Evolutionary conservation across 1,140 invertebrate species (phyloP).

Genomic region (Achroia grisella): DNA sequence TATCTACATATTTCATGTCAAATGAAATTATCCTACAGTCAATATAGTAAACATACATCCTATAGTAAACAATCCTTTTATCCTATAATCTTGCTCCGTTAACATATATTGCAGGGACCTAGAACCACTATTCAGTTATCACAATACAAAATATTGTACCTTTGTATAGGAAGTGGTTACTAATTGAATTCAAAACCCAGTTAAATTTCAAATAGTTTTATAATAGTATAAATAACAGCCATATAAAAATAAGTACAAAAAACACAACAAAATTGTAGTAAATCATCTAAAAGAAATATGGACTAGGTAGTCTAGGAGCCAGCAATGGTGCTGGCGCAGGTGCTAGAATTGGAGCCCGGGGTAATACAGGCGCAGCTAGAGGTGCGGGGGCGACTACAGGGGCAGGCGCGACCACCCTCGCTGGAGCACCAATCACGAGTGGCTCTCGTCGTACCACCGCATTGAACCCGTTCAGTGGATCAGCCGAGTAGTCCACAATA

Average conservation of each 20-base stretch:
- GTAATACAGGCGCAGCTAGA: conserved; percentile 13
- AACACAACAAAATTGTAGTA: conserved; percentile 68
- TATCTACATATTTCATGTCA: too few relatives aligned
- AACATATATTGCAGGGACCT: too few relatives aligned
- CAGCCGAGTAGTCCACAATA: conserved; percentile 75
- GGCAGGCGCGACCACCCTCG: conserved; percentile 39
- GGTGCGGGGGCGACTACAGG: conserved; percentile 26
- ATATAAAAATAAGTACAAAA: conserved; percentile 51
- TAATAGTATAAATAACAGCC: conserved; percentile 65
- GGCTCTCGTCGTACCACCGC: conserved; percentile 73
- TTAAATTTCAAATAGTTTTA: conserved; percentile 36
- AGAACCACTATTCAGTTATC: too few relatives aligned
- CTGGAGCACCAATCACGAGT: conserved; percentile 40
- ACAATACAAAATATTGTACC: too few relatives aligned
- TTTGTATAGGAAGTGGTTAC: too few relatives aligned
- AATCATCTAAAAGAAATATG: conserved; percentile 61
- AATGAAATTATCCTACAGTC: too few relatives aligned
- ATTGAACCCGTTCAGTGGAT: conserved; percentile 78
- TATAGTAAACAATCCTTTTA: too few relatives aligned
- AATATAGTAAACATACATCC: too few relatives aligned
- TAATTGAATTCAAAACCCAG: conserved; percentile 12
- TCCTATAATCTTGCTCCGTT: too few relatives aligned
- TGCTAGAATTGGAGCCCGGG: conserved; percentile 11
- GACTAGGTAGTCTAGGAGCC: conserved; percentile 39
- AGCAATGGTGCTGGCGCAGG: conserved; percentile 18